Conservation (phyloP, 2,797 vertebrate genomes). For the Etheostoma perlongum region DNA sequence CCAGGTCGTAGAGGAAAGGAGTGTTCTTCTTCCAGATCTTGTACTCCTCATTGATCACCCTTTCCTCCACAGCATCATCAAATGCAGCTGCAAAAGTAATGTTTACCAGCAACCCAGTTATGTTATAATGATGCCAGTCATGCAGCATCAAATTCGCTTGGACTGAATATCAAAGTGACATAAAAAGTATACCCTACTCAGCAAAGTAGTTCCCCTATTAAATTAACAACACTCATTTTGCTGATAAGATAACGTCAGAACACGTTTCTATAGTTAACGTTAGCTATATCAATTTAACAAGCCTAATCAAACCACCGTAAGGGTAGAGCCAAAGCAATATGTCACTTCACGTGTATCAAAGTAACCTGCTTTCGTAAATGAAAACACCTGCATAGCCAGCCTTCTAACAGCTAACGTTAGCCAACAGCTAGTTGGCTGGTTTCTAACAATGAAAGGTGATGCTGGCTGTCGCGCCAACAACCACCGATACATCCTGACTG, state of each 20-base stretch:
- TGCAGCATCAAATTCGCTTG: background rate
- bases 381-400: slow-evolving; percentile 1
- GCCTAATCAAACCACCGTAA: background rate
- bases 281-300: background rate
- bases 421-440: slow-evolving; percentile 57
- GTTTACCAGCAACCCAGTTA: background rate
- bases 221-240: background rate
- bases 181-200: background rate
- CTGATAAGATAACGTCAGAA: background rate
- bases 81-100: slow-evolving; percentile 88
- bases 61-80: slow-evolving; percentile 98
- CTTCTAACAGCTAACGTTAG: slow-evolving; percentile 49
- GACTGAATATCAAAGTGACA: background rate
- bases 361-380: background rate
- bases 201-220: background rate
- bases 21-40: slow-evolving; percentile 99
- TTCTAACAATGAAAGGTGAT: slow-evolving; percentile 72
- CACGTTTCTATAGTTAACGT: no score
- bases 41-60: slow-evolving; percentile 98
- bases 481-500: slow-evolving; percentile 25
- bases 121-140: background rate
- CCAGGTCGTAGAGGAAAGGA: slow-evolving; percentile 96
- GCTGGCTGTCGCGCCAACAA: slow-evolving; percentile 64
- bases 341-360: background rate
- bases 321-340: background rate